Evolutionary conservation across 2,888 invertebrate genomes (phyloP), one percentile per base, ranked within the genome.

Genomic region (Lasioglossum leucozonium): DNA sequence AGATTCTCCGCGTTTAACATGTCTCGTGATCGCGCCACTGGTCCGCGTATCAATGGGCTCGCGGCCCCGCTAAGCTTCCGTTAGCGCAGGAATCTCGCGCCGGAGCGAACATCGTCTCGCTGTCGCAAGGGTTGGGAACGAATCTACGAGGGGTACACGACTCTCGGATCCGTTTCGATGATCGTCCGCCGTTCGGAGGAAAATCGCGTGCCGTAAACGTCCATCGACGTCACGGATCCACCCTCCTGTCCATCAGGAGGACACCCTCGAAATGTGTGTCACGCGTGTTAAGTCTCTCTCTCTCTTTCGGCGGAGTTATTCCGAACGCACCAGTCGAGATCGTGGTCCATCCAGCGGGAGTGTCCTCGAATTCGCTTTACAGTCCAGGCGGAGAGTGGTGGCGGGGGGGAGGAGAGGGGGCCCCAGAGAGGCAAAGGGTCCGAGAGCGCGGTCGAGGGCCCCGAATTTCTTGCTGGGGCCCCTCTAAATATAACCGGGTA

Each of bases 1-100:
- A 82, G 85, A 72, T 87, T 91, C 84, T 92, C 92, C 81, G 87
- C 71, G 81, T 81, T 89, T 87, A 92, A 88, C 93, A 93, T 93
- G 81, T 42, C 83, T 69, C 65, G 51, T 58, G 26, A 34, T 18
- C 47, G 44, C n/a, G n/a, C n/a, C n/a, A 77, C 62, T 76, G 67
- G 72, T 86, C 65, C 65, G 77, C 87, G 79, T 85, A 78, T 77
- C 58, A 71, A 72, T 73, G 4, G 40, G 30, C 62, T 18, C 62
- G 13, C 26, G 16, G 8, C 8, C 6, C 62, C 62, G 62, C 18
- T 30, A 18, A 62, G 30, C 62, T 30, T 16, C 16, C 62, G 4
- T 22, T 11, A 4, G 10, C 55, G 8, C 62, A 16, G 16, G 30
- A 30, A 62, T 30, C 16, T 16, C 16, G 62, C 62, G 62, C 62